phyloP scores from a whole-genome alignment of 1,140 invertebrate genomes.

The Lysiphlebus fabarum region DNA sequence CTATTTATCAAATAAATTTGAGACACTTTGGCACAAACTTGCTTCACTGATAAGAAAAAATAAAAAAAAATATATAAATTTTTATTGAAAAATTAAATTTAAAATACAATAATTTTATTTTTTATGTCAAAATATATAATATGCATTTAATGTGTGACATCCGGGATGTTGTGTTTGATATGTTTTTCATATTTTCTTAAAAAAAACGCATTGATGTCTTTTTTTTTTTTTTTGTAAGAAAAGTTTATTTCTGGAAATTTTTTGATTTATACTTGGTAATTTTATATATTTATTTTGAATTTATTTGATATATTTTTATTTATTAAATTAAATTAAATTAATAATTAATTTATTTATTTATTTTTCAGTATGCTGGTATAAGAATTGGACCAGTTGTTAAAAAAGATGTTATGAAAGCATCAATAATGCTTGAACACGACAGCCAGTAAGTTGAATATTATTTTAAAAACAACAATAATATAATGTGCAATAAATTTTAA shows the following conservation, averaged over 20 bases:
- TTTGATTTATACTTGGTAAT: not conserved
- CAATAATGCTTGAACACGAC: conserved; percentile 98
- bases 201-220: not conserved
- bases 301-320: not conserved
- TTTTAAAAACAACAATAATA: not conserved
- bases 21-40: not conserved
- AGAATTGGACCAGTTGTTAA: conserved; percentile 99
- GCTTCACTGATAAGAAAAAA: no score
- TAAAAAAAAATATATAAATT: no score
- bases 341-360: conserved; percentile 32
- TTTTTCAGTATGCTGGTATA: conserved; percentile 91
- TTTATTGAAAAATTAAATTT: no score
- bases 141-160: conserved; percentile 17
- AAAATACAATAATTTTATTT: not conserved
- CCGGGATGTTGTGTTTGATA: conserved; percentile 17
- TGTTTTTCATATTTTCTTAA: not conserved
- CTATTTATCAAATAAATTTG: not conserved
- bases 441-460: conserved; percentile 73
- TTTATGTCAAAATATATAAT: not conserved
- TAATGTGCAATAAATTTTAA: not conserved
- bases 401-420: conserved; percentile 99
- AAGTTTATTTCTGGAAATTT: conserved; percentile 18
- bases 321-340: not conserved
- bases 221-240: not conserved
- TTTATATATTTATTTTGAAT: no score